Percentiles rank a stretch among this genome's conserved stretches.
Evolutionary conservation across 2,113 vertebrate genomes (phyloP).

Genomic region (Hydrochoerus hydrochaeris): DNA sequence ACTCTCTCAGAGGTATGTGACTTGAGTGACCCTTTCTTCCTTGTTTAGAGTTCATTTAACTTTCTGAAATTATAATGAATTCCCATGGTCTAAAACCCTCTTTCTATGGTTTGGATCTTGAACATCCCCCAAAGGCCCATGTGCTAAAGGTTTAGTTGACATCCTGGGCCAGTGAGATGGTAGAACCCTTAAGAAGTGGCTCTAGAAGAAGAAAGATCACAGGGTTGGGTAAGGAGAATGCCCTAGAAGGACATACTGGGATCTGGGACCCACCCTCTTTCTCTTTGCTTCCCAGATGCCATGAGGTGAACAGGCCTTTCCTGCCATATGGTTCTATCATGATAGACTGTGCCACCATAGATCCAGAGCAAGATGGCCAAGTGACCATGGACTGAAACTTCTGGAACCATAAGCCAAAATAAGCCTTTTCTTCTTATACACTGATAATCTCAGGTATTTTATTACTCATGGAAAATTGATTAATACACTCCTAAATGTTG

Average conservation of each 20-base stretch:
- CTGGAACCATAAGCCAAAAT: no score
- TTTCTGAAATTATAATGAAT: constrained; percentile 21
- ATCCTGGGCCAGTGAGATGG: neutral
- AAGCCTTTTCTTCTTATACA: no score
- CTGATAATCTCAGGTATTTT: no score
- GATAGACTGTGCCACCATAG: neutral
- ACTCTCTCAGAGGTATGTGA: neutral
- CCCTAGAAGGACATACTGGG: neutral
- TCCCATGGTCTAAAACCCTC: neutral
- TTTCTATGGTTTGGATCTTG: neutral
- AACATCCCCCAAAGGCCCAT: neutral
- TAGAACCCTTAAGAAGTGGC: neutral
- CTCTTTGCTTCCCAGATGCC: neutral
- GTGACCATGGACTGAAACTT: no score
- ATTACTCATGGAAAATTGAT: neutral
- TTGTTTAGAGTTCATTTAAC: neutral
- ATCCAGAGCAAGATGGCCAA: no score
- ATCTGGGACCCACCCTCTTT: neutral
- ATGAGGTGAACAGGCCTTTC: neutral
- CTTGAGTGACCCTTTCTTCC: neutral
- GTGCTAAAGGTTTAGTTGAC: neutral
- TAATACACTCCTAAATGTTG: no score
- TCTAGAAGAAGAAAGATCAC: neutral
- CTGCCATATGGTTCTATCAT: neutral
- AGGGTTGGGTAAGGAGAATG: neutral